phyloP scores from a whole-genome alignment of 2,888 invertebrate genomes.

The Tribolium freemani region DNA sequence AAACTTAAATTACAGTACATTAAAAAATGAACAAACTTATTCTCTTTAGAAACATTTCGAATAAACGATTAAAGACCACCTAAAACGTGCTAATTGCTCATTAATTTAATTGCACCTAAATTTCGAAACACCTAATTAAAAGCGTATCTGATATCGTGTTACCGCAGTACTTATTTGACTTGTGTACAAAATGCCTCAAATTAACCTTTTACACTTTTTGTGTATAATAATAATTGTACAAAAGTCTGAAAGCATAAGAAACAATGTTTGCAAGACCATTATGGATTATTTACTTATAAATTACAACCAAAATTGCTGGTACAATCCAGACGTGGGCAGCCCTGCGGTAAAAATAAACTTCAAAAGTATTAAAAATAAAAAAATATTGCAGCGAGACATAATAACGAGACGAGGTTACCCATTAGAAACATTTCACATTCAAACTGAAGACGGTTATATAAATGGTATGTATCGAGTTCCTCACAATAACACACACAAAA shows the following conservation, averaged over 20 bases:
- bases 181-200: not conserved
- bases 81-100: slow-evolving; percentile 11
- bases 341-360: slow-evolving; percentile 9
- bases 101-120: slow-evolving; percentile 5
- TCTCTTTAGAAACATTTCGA: no score
- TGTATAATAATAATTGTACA: not conserved
- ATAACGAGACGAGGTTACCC: slow-evolving; percentile 12
- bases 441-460: slow-evolving; percentile 18
- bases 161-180: not conserved
- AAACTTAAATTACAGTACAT: no score
- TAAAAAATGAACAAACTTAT: no score
- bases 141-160: no score
- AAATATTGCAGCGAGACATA: slow-evolving; percentile 2
- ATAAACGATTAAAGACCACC: not conserved
- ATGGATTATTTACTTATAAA: slow-evolving; percentile 27
- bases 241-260: slow-evolving; percentile 11
- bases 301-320: slow-evolving; percentile 38
- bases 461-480: slow-evolving; percentile 7
- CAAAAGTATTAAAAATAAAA: not conserved
- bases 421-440: slow-evolving; percentile 1
- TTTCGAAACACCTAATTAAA: not conserved
- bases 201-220: not conserved
- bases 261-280: slow-evolving; percentile 39
- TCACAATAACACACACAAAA: slow-evolving; percentile 3
- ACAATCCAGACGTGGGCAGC: slow-evolving; percentile 39